These are phyloP conservation scores for Gonocerus acuteangulatus DNA, from an alignment of 2,888 invertebrate species.

Conservation along the genomic window DNA sequence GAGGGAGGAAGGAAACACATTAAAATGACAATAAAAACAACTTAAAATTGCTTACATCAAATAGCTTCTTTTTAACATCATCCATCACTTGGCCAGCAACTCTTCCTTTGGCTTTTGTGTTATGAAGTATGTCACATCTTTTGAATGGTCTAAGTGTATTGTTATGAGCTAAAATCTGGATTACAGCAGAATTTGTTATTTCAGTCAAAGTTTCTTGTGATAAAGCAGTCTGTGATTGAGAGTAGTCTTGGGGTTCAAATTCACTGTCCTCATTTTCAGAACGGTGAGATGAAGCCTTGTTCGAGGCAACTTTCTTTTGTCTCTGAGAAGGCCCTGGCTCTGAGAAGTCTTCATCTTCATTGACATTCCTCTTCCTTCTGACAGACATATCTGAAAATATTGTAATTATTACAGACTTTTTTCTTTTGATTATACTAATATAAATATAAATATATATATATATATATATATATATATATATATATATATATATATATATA, in stretches of 20 bases:
- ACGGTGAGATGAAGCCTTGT: neutral
- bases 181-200: slow-evolving; percentile 12
- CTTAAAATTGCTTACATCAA: slow-evolving; percentile 10
- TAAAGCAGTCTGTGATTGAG: slow-evolving; percentile 8
- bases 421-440: neutral
- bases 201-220: slow-evolving; percentile 12
- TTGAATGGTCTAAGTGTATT: slow-evolving; percentile 15
- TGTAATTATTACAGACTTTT: neutral
- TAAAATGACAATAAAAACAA: no score
- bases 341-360: slow-evolving; percentile 14
- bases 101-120: slow-evolving; percentile 18
- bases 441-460: neutral
- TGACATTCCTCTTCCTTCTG: slow-evolving; percentile 9
- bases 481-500: no score
- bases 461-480: neutral
- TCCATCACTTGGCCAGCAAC: slow-evolving; percentile 20
- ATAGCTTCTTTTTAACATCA: slow-evolving; percentile 16
- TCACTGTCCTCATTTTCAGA: slow-evolving; percentile 10
- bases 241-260: slow-evolving; percentile 14
- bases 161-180: slow-evolving; percentile 15
- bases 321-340: slow-evolving; percentile 20
- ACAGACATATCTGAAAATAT: slow-evolving; percentile 12
- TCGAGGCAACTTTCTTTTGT: slow-evolving; percentile 9
- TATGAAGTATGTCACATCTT: slow-evolving; percentile 11
- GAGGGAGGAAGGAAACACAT: no score